These are phyloP conservation scores for Opisthograptis luteolata DNA, from an alignment of 2,888 invertebrate species.

Conservation along the genomic window DNA sequence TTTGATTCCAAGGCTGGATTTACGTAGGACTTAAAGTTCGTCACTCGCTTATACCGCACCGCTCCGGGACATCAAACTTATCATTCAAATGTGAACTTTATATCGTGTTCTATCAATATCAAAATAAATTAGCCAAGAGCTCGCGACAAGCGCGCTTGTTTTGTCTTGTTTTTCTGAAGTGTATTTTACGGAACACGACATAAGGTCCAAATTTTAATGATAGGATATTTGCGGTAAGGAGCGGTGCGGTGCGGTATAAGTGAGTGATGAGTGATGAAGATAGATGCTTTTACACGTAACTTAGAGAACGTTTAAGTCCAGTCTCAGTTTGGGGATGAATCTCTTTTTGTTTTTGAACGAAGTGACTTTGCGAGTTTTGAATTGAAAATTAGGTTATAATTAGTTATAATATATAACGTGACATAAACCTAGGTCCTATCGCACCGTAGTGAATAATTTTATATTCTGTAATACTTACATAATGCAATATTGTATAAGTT, in stretches of 20 bases:
- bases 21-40: constrained; percentile 22
- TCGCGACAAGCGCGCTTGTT: too few relatives aligned
- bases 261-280: neutral
- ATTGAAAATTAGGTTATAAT: constrained; percentile 32
- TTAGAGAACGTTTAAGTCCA: constrained; percentile 1
- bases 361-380: constrained; percentile 41
- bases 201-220: too few relatives aligned
- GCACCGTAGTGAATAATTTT: constrained; percentile 66
- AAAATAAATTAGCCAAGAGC: too few relatives aligned
- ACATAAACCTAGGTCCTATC: constrained; percentile 54
- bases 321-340: constrained; percentile 48
- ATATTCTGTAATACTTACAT: constrained; percentile 54
- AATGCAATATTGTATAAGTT: constrained; percentile 58
- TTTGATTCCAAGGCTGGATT: constrained; percentile 30
- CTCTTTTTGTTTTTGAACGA: constrained; percentile 52
- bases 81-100: too few relatives aligned
- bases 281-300: constrained; percentile 2
- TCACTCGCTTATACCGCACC: too few relatives aligned
- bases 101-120: too few relatives aligned
- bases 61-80: too few relatives aligned
- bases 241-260: too few relatives aligned
- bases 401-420: constrained; percentile 43
- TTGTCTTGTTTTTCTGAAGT: too few relatives aligned
- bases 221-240: too few relatives aligned
- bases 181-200: too few relatives aligned